Evolutionary conservation across 2,888 invertebrate genomes (phyloP).

Genomic region (Andrena hattorfiana): DNA sequence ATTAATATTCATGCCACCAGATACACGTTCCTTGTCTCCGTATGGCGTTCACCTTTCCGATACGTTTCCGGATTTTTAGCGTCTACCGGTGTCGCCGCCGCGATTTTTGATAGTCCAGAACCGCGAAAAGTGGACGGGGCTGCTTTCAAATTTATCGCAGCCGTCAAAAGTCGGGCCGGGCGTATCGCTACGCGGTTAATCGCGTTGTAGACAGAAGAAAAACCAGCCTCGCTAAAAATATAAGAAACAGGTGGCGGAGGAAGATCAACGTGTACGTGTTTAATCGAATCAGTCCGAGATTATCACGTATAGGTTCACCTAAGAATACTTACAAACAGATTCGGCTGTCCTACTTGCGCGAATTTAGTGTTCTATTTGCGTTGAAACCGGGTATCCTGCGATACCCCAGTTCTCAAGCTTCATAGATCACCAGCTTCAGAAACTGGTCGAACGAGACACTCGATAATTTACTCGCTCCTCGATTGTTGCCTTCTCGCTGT

Average conservation of each 20-base stretch:
- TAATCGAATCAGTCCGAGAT: conserved; percentile 10
- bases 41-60: conserved; percentile 56
- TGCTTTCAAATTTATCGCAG: conserved; percentile 27
- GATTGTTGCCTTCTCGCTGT: neutral
- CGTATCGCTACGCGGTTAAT: neutral
- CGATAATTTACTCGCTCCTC: neutral
- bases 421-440: neutral
- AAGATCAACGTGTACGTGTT: neutral
- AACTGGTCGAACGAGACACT: neutral
- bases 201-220: neutral
- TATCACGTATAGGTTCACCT: neutral
- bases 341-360: neutral
- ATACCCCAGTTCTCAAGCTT: neutral
- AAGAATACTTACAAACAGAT: neutral
- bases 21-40: conserved; percentile 53
- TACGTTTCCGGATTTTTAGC: conserved; percentile 56
- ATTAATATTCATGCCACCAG: conserved; percentile 59
- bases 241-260: neutral
- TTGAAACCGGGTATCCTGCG: neutral
- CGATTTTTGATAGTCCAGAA: conserved; percentile 23
- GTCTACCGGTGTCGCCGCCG: too few relatives aligned
- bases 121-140: neutral
- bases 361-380: conserved; percentile 13
- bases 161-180: neutral
- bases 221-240: neutral